These are phyloP conservation scores for Anas flavirostris DNA, from an alignment of 2,797 vertebrate genomes.

Conservation along the genomic window DNA sequence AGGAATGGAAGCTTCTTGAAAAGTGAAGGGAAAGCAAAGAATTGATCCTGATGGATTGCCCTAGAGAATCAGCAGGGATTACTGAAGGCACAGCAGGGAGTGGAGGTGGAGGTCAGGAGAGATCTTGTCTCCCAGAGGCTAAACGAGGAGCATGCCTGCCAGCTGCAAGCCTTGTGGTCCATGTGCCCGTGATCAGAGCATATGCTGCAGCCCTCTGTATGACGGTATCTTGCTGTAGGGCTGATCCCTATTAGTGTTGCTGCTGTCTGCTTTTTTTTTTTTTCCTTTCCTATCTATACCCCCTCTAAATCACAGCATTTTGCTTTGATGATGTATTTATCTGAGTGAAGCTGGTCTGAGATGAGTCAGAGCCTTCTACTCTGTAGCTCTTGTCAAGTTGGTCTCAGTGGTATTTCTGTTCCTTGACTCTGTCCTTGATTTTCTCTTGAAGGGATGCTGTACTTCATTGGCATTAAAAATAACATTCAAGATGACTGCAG, in stretches of 20 bases:
- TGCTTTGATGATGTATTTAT: not conserved
- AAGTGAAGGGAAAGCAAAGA: not conserved
- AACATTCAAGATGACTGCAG: not conserved
- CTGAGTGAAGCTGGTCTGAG: not conserved
- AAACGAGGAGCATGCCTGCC: not conserved
- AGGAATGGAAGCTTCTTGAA: not conserved
- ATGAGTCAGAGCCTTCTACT: not conserved
- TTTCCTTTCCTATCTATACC: not conserved
- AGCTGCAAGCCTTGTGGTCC: not conserved
- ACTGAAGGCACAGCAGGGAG: not conserved
- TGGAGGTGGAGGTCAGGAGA: not conserved
- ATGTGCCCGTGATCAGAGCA: rapidly evolving
- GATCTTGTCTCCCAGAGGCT: not conserved
- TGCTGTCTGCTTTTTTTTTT: not conserved
- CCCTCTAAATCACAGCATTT: not conserved
- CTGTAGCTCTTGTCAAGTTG: not conserved
- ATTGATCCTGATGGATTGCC: not conserved
- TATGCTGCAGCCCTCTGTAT: not conserved
- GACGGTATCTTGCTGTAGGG: not conserved
- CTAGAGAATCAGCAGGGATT: not conserved
- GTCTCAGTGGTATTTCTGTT: not conserved
- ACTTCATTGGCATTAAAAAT: not conserved
- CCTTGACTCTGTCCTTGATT: not conserved
- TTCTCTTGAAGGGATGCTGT: not conserved
- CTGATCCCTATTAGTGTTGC: rapidly evolving